Base-by-base conservation (phyloP, 1,140 invertebrate genomes). In the Probaryconus sp. region DNA sequence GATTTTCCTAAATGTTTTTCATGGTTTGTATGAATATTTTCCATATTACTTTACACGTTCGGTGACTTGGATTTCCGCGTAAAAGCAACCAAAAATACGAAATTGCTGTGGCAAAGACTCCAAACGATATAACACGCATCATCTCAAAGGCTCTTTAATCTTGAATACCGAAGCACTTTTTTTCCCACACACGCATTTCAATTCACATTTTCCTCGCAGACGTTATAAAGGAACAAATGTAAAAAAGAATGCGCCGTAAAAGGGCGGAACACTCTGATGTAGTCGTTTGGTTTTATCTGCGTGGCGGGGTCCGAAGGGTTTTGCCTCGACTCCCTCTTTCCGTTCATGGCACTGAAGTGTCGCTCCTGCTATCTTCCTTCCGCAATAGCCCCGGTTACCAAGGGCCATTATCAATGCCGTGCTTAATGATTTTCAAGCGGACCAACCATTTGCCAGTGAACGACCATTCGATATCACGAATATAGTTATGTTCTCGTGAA, bases 341-440 rank as follows among this genome's bases (percentile, higher is more conserved):
- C 47, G 56, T 78, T 61, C 55, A 26, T 30, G 61, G 13, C 35
- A 37, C 51, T 80, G 67, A 78, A 82, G 69, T 78, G 70, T 80
- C 68, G 77, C 67, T 68, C 50, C 38, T 56, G 67, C 67, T 76
- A 72, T 70, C 69, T 72, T 72, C 58, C 56, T 71, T 75, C 67
- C 71, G 63, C 35, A 60, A 58, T 63, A 45, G 40, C 21, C 37
- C 21, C 33, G 53, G 35, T 74, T 72, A 50, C 71, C 26, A 24
- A 42, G 50, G 35, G 61, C 78, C 48, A 77, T 83, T 83, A 82
- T 83, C 81, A 82, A 76, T 76, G 63, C 48, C 45, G 16, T 30
- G 68, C 68, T 68, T 83, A 81, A 83, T 83, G 77, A 82, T 83
- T 83, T 83, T 83, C 71, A 81, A 83, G 79, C 76, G 47, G 72